Evolutionary conservation across 2,888 invertebrate genomes (phyloP).

Genomic region (Phania funesta): DNA sequence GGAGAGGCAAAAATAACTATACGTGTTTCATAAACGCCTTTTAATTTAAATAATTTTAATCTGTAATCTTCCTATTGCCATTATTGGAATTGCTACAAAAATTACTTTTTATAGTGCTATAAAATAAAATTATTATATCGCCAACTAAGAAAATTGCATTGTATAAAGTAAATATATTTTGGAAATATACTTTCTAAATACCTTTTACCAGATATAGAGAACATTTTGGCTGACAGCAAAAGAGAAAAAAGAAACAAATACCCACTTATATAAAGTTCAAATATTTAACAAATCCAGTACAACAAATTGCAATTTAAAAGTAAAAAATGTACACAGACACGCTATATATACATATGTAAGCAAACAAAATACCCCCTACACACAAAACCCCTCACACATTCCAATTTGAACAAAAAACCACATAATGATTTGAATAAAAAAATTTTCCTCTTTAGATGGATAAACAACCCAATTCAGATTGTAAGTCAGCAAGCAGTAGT

Average conservation of each 20-base stretch:
- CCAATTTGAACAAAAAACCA: not conserved
- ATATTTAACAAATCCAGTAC: conserved; percentile 21
- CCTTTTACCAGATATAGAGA: conserved; percentile 32
- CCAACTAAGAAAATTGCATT: too few species aligned
- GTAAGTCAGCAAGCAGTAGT: conserved; percentile 17
- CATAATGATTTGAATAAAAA: conserved; percentile 8
- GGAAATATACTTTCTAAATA: conserved; percentile 34
- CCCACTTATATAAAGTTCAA: conserved; percentile 34
- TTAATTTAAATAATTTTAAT: too few species aligned
- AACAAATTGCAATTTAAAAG: conserved; percentile 49
- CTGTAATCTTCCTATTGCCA: too few species aligned
- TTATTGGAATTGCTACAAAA: too few species aligned
- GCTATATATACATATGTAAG: not conserved
- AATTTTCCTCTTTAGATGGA: conserved; percentile 1
- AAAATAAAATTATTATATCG: not conserved
- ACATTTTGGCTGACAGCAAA: conserved; percentile 11
- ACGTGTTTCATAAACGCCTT: too few species aligned
- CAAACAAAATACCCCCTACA: not conserved
- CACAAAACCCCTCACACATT: not conserved
- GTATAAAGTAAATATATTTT: not conserved
- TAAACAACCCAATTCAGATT: conserved; percentile 43
- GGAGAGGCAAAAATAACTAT: too few species aligned
- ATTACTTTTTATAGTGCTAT: too few species aligned
- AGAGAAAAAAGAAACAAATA: not conserved
- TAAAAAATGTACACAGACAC: conserved; percentile 4